Evolutionary conservation across 1,140 invertebrate species (phyloP).

Genomic region (Frieseomelitta varia): DNA sequence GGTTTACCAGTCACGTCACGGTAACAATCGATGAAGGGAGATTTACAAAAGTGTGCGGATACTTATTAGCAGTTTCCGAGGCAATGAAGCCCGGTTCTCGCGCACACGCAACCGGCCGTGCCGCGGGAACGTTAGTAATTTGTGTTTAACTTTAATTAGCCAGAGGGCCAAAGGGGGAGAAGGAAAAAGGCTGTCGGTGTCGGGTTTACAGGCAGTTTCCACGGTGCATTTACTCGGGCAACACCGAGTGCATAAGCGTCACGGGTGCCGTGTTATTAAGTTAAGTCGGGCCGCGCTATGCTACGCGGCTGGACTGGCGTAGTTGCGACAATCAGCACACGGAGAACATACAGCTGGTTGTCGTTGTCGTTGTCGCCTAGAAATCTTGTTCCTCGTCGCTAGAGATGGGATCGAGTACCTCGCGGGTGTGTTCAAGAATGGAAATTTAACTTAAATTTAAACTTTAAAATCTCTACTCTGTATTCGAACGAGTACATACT

Average conservation of each 20-base stretch:
- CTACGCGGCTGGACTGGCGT: not conserved
- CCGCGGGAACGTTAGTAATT: constrained; percentile 33
- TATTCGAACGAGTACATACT: too few species aligned
- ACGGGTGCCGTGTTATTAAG: constrained; percentile 57
- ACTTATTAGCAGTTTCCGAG: not conserved
- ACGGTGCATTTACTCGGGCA: constrained; percentile 53
- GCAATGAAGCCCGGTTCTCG: not conserved
- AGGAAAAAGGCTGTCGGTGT: not conserved
- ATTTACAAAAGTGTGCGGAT: not conserved
- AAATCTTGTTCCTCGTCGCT: constrained; percentile 9
- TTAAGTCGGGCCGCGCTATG: constrained; percentile 50
- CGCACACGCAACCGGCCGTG: constrained; percentile 12
- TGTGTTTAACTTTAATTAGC: constrained; percentile 52
- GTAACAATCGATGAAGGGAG: constrained; percentile 12
- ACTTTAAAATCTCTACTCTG: too few species aligned
- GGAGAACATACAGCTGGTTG: constrained; percentile 38
- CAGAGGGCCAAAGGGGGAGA: not conserved
- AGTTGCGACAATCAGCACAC: not conserved
- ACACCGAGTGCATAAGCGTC: constrained; percentile 64
- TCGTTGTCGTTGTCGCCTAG: not conserved
- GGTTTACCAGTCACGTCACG: not conserved
- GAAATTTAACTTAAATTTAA: too few species aligned
- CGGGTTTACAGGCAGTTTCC: constrained; percentile 17
- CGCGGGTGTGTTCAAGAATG: too few species aligned
- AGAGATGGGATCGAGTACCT: too few species aligned